Evolutionary conservation across 2,113 vertebrate genomes (phyloP).

Genomic region (Brienomyrus brachyistius): DNA sequence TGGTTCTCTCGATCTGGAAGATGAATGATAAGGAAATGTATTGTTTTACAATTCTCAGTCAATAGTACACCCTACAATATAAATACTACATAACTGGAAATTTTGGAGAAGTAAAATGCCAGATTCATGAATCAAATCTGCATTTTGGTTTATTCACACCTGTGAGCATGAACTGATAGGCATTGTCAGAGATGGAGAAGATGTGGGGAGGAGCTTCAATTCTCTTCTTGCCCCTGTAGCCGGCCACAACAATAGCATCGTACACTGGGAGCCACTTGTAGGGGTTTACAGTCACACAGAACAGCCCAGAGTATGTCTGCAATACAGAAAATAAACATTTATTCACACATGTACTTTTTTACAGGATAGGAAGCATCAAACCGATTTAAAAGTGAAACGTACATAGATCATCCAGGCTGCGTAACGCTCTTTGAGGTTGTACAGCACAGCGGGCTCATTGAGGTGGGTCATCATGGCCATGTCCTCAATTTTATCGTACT

Average conservation of each 20-base stretch:
- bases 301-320: conserved; percentile 11
- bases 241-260: conserved; percentile 56
- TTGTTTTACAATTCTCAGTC: too few relatives aligned
- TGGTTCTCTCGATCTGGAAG: too few relatives aligned
- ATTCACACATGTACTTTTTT: too few relatives aligned
- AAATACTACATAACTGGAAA: conserved; percentile 63
- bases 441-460: conserved; percentile 62
- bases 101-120: conserved; percentile 49
- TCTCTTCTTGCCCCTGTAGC: conserved; percentile 72
- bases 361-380: too few relatives aligned
- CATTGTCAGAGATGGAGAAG: too few relatives aligned
- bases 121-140: conserved; percentile 54
- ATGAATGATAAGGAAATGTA: too few relatives aligned
- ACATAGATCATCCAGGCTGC: conserved; percentile 90
- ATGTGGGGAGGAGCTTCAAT: too few relatives aligned
- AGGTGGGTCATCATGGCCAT: conserved; percentile 72
- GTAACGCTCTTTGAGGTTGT: conserved; percentile 83
- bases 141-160: conserved; percentile 43
- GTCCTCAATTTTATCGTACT: conserved; percentile 67
- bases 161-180: too few relatives aligned
- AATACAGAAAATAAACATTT: neutral
- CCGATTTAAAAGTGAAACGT: conserved; percentile 23
- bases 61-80: too few relatives aligned
- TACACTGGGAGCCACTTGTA: conserved; percentile 67
- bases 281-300: conserved; percentile 42